These are phyloP conservation scores for Acronicta psi DNA, from an alignment of 2,888 invertebrate species.

Conservation along the genomic window DNA sequence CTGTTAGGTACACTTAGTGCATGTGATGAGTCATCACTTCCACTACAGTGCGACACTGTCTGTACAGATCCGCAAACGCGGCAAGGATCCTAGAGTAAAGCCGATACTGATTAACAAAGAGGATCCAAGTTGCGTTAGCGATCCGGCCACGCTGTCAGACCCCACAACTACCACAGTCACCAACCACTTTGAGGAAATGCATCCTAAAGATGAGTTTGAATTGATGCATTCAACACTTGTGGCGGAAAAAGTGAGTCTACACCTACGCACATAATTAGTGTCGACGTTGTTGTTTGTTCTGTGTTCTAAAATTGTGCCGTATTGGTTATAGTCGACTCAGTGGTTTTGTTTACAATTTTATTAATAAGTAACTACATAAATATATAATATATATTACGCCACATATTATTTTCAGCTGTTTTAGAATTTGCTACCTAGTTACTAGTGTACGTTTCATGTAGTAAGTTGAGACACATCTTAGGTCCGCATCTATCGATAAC, in stretches of 20 bases:
- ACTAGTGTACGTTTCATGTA: not conserved
- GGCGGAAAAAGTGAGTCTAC: constrained; percentile 84
- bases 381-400: not conserved
- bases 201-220: constrained; percentile 94
- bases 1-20: constrained; percentile 2
- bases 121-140: constrained; percentile 89
- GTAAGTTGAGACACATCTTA: too few relatives aligned
- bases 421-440: constrained; percentile 4
- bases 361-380: not conserved
- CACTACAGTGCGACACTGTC: constrained; percentile 54
- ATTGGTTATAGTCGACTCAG: constrained; percentile 23
- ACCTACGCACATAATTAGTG: constrained; percentile 44
- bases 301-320: constrained; percentile 31
- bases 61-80: constrained; percentile 91
- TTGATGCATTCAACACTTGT: constrained; percentile 81
- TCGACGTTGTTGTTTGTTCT: constrained; percentile 42
- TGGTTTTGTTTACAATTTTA: constrained; percentile 13
- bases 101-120: constrained; percentile 93
- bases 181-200: constrained; percentile 94
- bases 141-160: constrained; percentile 82
- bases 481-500: not conserved
- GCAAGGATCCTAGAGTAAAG: constrained; percentile 92
- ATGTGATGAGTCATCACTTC: constrained; percentile 21
- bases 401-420: not conserved
- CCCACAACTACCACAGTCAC: constrained; percentile 70